Base-by-base conservation (phyloP, 2,797 vertebrate species). In the Carapus acus region DNA sequence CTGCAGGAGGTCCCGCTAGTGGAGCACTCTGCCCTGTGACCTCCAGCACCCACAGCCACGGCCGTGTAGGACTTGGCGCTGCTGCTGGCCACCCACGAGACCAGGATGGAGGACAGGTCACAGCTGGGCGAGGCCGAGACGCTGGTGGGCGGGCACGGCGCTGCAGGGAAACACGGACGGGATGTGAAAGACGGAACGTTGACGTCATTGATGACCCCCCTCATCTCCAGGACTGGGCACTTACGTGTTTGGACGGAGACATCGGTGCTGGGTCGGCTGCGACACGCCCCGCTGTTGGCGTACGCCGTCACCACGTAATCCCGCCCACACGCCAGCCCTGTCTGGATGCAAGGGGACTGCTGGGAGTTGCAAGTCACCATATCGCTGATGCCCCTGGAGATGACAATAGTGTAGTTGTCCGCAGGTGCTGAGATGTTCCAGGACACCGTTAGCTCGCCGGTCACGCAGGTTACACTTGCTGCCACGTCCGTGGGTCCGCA, bases 131-230 rank as follows among this genome's bases (percentile, higher is more conserved):
- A 6, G 1, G 60, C 80, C 6, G 54, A 49, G 50, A 88, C 27
- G 5, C 62, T 72, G 16, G 79, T 82, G 14, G 87, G 87, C 37
- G 77, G 71, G 56, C 88, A 90, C 0, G 84, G 85, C 53, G 78
- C 88, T 90, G 46, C 38, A 52, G 24, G 37, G 36, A 55, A 29
- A 73, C 1, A 19, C 29, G 52, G 4, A 57, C 3, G 31, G 14
- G 31, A 13, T 33, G 8, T 33, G 9, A 33, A 13, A 33, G 6
- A 33, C 8, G 31, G 31, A 33, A 9, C 8, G 14, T 21, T 21
- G n/a, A 31, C 6, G 36, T 17, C 6, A n/a, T 41, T 21, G 7
- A 19, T 2, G 24, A 1, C 9, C 9, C 15, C 3, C 46, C 59
- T 3, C 4, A 13, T 36, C 16, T 45, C 0, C 9, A 19, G 20